phyloP scores from a whole-genome alignment of 2,888 invertebrate species.

The Pristionchus exspectatus region DNA sequence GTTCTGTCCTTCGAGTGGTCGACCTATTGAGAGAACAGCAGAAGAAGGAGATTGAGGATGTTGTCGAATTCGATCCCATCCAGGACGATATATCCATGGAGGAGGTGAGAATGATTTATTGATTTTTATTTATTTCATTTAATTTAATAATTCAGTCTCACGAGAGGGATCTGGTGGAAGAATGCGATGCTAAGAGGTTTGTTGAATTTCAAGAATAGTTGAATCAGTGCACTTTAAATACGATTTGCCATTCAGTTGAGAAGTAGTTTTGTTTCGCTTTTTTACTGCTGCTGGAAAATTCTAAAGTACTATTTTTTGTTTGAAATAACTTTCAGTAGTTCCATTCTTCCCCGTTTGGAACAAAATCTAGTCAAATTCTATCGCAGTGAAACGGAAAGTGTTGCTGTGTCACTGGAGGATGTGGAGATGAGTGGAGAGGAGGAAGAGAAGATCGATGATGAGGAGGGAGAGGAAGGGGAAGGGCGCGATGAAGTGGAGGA shows the following conservation, averaged over 20 bases:
- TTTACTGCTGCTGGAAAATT: too few species aligned
- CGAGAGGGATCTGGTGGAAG: background rate
- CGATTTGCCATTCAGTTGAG: too few species aligned
- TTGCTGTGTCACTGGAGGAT: background rate
- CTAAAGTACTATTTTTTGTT: too few species aligned
- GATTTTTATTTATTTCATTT: background rate
- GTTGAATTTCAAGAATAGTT: background rate
- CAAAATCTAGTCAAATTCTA: background rate
- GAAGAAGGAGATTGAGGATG: conserved; percentile 15
- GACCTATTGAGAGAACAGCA: background rate
- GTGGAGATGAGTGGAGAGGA: background rate
- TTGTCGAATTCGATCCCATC: conserved; percentile 17
- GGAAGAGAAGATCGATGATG: conserved; percentile 27
- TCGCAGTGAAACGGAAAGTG: background rate
- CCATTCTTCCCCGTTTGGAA: too few species aligned
- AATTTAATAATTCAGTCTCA: background rate
- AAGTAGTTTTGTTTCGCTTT: too few species aligned
- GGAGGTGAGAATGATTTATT: background rate
- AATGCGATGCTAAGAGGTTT: background rate
- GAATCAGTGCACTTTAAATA: too few species aligned
- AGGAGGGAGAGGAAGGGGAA: background rate
- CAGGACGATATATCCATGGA: background rate
- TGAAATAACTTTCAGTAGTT: too few species aligned
- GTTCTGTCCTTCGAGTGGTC: background rate
- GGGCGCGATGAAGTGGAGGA: background rate